Percentiles rank a stretch among this genome's conserved stretches.
Evolutionary conservation across 30 jellyfish, hydroid and myxozoan genomes (phyloP).

Genomic region (Hydractinia echinata): DNA sequence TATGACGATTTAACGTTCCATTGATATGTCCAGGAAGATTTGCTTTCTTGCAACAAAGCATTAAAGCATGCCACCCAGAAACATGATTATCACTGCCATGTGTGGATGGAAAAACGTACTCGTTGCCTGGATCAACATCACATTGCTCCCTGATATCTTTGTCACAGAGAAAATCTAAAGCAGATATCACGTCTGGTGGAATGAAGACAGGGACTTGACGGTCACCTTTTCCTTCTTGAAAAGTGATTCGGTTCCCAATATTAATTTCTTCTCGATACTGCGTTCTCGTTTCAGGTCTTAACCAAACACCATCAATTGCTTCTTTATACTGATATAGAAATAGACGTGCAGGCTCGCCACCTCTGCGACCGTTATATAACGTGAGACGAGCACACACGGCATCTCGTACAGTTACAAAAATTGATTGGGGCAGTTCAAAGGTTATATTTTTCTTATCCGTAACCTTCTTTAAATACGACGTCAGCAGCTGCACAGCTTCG

Average conservation of each 20-base stretch:
- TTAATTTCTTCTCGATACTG: constrained; percentile 2
- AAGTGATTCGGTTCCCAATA: constrained; percentile 31
- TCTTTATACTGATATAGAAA: no score
- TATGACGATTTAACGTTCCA: constrained; percentile 35
- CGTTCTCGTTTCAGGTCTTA: constrained; percentile 18
- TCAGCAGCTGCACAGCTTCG: no score
- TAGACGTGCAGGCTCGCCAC: no score
- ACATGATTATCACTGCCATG: constrained; percentile 24
- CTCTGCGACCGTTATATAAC: no score
- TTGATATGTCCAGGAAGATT: neutral
- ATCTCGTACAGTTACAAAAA: no score
- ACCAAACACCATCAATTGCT: constrained; percentile 40
- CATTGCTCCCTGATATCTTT: neutral
- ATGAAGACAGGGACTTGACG: constrained; percentile 31
- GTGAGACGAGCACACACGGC: no score
- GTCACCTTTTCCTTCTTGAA: constrained; percentile 40
- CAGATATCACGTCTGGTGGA: constrained; percentile 26
- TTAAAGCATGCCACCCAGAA: constrained; percentile 38
- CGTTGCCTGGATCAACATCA: constrained; percentile 9
- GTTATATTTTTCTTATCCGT: no score
- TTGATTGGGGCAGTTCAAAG: no score
- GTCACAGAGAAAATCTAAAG: neutral
- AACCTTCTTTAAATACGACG: no score
- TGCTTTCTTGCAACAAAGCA: constrained; percentile 21
- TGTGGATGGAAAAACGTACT: constrained; percentile 26